Conservation (phyloP, 2,888 invertebrate genomes). For the Pristionchus arcanus region DNA sequence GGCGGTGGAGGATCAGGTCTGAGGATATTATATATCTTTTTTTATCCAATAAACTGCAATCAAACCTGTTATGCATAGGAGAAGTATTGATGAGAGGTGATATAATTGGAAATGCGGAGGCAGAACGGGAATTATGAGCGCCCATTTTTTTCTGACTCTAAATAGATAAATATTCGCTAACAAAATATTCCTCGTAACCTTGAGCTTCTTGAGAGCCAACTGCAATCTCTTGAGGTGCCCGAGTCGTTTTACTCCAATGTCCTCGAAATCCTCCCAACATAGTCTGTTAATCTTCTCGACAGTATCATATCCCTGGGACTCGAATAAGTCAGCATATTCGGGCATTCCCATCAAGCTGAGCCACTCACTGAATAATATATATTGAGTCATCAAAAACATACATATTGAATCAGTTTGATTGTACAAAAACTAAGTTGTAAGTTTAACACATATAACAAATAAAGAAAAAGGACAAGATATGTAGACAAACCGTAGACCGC, state of each 20-base stretch:
- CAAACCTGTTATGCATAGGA: not conserved
- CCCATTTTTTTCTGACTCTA: not conserved
- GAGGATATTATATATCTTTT: not conserved
- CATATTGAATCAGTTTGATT: not conserved
- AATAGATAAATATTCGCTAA: not conserved
- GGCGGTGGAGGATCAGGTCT: conserved; percentile 66
- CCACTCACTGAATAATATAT: conserved; percentile 86
- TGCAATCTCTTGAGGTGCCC: conserved; percentile 99
- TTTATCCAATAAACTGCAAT: not conserved
- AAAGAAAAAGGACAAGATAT: not conserved
- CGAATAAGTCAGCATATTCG: conserved; percentile 92
- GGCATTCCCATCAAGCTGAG: conserved; percentile 91
- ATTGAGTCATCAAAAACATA: no score
- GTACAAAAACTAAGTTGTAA: no score
- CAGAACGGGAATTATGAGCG: not conserved
- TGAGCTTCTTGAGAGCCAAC: conserved; percentile 94
- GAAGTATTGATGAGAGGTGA: not conserved
- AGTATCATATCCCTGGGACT: conserved; percentile 93
- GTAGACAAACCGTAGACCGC: conserved; percentile 61
- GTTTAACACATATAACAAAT: not conserved
- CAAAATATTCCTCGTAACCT: conserved; percentile 44
- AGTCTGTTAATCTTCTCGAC: conserved; percentile 93
- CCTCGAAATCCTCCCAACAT: conserved; percentile 99
- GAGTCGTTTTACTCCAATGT: conserved; percentile 85
- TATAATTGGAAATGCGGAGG: not conserved